Base-by-base conservation (phyloP, 2,888 invertebrate species). In the Hecatera dysodea region DNA sequence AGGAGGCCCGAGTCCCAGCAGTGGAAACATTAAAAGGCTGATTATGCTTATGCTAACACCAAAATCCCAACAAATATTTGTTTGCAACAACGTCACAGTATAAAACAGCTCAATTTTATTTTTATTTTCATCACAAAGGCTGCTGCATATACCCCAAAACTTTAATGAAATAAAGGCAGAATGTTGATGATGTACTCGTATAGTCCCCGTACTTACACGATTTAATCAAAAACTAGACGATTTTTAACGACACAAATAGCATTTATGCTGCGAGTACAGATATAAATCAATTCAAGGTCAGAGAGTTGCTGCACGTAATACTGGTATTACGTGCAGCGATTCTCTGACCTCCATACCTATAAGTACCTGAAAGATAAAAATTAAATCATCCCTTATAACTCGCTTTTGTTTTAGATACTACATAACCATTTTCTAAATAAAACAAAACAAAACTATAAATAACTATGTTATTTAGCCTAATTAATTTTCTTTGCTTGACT, bases 401-500 rank as follows among this genome's bases (percentile, higher is more conserved):
- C 6, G 44, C 44, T 1, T 29, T 19, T 19, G 17, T 44, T 44
- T 44, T 42, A 5, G n/a, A n/a, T n/a, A n/a, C n/a, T n/a, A n/a
- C n/a, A n/a, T n/a, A n/a, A n/a, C n/a, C n/a, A n/a, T n/a, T n/a
- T n/a, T n/a, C n/a, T 42, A 42, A 42, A 42, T 42, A 36, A 36
- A 36, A 36, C 36, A 24, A 8, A 27, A 17, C 17, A 56, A 44
- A 36, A 5, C 24, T 60, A 59, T 55, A 44, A 80, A 61, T 70
- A 67, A 53, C 19, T 29, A 57, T n/a, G 27, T 53, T 2, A 67
- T 42, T 70, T 62, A 15, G 63, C 17, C 39, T 65, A 65, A 78
- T 80, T 70, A 75, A 69, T 76, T 68, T 39, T 17, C 59, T 6
- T 61, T 57, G 29, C 62, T 71, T 70, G 44, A 27, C 29, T 46